Conservation (phyloP, 2,113 vertebrate species). For the Alethe diademata region DNA sequence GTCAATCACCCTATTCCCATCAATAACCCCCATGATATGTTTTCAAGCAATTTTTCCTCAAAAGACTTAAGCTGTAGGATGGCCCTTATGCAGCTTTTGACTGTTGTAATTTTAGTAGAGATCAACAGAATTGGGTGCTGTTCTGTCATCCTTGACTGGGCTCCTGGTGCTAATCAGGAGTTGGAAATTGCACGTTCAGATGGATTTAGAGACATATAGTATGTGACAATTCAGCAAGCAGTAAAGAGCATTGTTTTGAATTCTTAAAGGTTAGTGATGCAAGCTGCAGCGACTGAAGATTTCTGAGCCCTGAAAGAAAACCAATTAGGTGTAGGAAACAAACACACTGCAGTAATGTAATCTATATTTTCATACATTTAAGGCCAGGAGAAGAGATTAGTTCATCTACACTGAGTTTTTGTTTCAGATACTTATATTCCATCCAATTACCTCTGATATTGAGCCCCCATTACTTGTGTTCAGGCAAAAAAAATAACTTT, state of each 20-base stretch:
- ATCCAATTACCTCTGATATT: constrained; percentile 25
- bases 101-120: background rate
- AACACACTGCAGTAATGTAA: background rate
- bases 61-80: background rate
- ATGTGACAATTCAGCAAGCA: constrained; percentile 31
- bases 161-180: constrained; percentile 32
- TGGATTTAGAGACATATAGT: constrained; percentile 37
- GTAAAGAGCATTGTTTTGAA: constrained; percentile 23
- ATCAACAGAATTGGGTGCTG: constrained; percentile 3
- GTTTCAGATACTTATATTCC: background rate
- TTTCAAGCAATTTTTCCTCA: background rate
- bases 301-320: constrained; percentile 25
- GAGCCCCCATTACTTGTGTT: background rate
- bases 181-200: constrained; percentile 33
- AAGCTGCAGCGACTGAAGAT: background rate
- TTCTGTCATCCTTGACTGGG: constrained; percentile 38
- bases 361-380: constrained; percentile 37
- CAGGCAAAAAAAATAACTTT: constrained; percentile 1
- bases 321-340: constrained; percentile 9
- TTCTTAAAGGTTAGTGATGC: constrained; percentile 43
- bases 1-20: background rate
- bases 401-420: constrained; percentile 36
- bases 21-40: background rate
- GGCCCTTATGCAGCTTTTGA: background rate
- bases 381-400: constrained; percentile 28